Evolutionary conservation across 2,113 vertebrate species (phyloP).

Genomic region (Psittacara wagleri): DNA sequence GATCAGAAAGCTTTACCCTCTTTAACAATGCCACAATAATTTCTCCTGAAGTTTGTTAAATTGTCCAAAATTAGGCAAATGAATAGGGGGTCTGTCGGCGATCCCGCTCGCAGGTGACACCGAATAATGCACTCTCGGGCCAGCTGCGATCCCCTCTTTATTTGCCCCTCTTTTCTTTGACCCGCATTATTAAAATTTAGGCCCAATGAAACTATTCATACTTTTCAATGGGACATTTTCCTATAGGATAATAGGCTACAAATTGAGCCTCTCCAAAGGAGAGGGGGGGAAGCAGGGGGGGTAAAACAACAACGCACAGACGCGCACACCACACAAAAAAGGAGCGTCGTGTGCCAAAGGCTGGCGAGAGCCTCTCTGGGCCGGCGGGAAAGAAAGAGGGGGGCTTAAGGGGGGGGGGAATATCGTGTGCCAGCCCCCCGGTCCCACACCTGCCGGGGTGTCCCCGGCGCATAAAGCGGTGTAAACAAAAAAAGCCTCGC

Average conservation of each 20-base stretch:
- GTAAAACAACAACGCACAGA: conserved; percentile 63
- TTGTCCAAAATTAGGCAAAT: conserved; percentile 99
- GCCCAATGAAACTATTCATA: conserved; percentile 98
- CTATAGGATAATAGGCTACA: conserved; percentile 99
- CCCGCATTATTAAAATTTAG: conserved; percentile 98
- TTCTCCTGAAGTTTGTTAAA: conserved; percentile 99
- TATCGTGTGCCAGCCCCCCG: conserved; percentile 25
- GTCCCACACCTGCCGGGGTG: too few relatives aligned
- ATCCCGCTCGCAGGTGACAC: conserved; percentile 95
- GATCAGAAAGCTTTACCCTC: conserved; percentile 99
- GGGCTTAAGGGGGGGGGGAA: conserved; percentile 32
- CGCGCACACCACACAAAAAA: conserved; percentile 63
- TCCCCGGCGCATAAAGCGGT: too few relatives aligned
- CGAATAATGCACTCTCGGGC: conserved; percentile 93
- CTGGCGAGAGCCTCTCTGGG: conserved; percentile 81
- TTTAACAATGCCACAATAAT: conserved; percentile 98
- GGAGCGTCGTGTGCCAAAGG: conserved; percentile 93
- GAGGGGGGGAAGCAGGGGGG: conserved; percentile 82
- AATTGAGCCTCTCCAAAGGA: conserved; percentile 97
- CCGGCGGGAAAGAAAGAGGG: conserved; percentile 28
- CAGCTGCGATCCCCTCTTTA: conserved; percentile 98
- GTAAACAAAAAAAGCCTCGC: too few relatives aligned
- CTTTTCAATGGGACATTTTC: conserved; percentile 99
- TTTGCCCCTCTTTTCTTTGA: conserved; percentile 90
- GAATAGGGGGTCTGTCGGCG: conserved; percentile 97